Evolutionary conservation across 1,140 invertebrate species (phyloP).

Genomic region (Varroa destructor): DNA sequence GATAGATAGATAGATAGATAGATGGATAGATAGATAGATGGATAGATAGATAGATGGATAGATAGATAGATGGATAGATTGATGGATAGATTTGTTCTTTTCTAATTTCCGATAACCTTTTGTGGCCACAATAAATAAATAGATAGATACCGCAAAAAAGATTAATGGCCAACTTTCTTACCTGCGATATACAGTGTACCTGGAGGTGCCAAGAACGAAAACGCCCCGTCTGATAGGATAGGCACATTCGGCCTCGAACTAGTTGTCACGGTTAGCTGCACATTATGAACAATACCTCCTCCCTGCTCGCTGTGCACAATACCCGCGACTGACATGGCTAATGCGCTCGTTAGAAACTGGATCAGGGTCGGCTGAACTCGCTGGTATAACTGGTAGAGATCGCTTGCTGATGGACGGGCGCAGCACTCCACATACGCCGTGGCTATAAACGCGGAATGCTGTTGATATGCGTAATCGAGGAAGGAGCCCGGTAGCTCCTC

Average conservation of each 20-base stretch:
- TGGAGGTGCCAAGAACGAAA: slow-evolving; percentile 7
- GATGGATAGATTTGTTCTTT: no score
- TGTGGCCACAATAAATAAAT: no score
- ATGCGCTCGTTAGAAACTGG: background rate
- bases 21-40: no score
- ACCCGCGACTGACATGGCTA: background rate
- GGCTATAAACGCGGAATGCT: slow-evolving; percentile 3
- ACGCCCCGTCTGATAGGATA: background rate
- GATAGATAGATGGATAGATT: no score
- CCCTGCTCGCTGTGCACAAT: background rate
- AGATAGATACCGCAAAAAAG: no score
- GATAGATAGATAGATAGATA: no score
- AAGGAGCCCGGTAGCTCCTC: background rate
- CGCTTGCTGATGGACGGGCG: background rate
- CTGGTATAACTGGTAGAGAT: background rate
- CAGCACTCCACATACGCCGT: background rate
- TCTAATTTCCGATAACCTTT: no score
- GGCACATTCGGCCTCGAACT: background rate
- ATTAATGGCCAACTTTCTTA: background rate
- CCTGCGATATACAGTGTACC: slow-evolving; percentile 9
- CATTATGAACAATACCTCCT: background rate
- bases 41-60: no score
- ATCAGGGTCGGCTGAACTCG: background rate
- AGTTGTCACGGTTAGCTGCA: background rate
- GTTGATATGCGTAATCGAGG: slow-evolving; percentile 26